Evolutionary conservation across 2,797 vertebrate genomes (phyloP).

Genomic region (Vultur gryphus): DNA sequence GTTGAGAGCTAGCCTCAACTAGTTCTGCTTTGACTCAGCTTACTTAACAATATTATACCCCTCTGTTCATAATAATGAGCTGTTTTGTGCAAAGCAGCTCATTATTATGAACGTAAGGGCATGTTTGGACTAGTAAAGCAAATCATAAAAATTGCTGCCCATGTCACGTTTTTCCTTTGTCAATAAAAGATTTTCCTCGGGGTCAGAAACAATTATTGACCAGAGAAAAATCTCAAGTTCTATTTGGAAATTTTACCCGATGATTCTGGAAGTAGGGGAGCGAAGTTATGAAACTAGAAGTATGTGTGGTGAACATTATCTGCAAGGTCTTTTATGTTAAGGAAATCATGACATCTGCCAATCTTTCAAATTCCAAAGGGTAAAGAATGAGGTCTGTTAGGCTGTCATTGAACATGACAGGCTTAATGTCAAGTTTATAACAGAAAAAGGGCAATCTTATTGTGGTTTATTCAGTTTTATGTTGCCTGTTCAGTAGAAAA

Average conservation of each 20-base stretch:
- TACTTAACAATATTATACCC: slow-evolving; percentile 62
- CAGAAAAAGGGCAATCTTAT: slow-evolving; percentile 93
- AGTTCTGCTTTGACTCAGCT: slow-evolving; percentile 64
- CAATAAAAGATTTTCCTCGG: slow-evolving; percentile 66
- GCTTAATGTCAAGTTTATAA: slow-evolving; percentile 99
- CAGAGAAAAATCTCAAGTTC: slow-evolving; percentile 35
- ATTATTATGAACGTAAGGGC: slow-evolving; percentile 72
- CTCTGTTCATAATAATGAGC: slow-evolving; percentile 72
- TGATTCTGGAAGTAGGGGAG: slow-evolving; percentile 34
- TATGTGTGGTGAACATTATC: slow-evolving; percentile 72
- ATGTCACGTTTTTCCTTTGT: slow-evolving; percentile 46
- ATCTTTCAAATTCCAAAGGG: slow-evolving; percentile 94
- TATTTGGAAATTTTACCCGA: slow-evolving; percentile 39
- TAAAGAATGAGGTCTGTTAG: slow-evolving; percentile 92
- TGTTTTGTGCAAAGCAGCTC: slow-evolving; percentile 71
- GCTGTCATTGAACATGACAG: slow-evolving; percentile 99
- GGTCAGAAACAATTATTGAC: slow-evolving; percentile 67
- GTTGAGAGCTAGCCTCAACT: slow-evolving; percentile 48
- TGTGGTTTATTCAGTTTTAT: slow-evolving; percentile 99
- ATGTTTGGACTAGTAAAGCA: slow-evolving; percentile 75
- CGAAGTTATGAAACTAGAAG: slow-evolving; percentile 66
- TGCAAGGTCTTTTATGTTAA: slow-evolving; percentile 79
- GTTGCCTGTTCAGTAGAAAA: slow-evolving; percentile 90
- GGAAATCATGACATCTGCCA: slow-evolving; percentile 94
- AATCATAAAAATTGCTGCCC: slow-evolving; percentile 68